Conservation (phyloP, 2,888 invertebrate species). For the Lagria hirta region DNA sequence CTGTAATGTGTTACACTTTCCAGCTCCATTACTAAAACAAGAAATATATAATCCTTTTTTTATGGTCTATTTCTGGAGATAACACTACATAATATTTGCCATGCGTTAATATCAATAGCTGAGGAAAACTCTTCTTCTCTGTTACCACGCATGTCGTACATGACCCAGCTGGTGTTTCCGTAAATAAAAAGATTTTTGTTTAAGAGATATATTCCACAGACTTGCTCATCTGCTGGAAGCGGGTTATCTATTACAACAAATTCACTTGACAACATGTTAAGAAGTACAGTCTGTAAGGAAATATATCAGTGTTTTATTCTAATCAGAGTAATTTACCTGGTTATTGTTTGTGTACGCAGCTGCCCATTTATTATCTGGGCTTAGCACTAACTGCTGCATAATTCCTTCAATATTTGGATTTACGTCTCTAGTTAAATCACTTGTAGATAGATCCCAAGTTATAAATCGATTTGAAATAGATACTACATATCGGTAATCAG, state of each 20-base stretch:
- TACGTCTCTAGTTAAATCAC: conserved; percentile 89
- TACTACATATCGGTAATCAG: conserved; percentile 89
- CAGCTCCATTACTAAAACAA: conserved; percentile 67
- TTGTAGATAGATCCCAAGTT: conserved; percentile 95
- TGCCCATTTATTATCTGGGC: conserved; percentile 94
- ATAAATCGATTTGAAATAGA: conserved; percentile 96
- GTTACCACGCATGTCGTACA: conserved; percentile 77
- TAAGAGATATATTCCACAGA: conserved; percentile 66
- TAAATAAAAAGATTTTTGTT: conserved; percentile 76
- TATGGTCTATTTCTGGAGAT: too few relatives aligned
- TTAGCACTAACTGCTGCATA: conserved; percentile 90
- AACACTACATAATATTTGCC: conserved; percentile 77
- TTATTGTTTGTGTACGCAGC: conserved; percentile 95
- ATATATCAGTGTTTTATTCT: background rate
- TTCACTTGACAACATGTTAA: conserved; percentile 94
- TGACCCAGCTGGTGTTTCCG: conserved; percentile 74
- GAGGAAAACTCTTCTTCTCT: conserved; percentile 62
- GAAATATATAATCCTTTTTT: background rate
- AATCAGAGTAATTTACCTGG: conserved; percentile 56
- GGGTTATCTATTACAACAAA: conserved; percentile 85
- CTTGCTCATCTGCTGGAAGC: conserved; percentile 65
- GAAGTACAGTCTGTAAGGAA: conserved; percentile 69
- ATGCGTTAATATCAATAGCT: conserved; percentile 61
- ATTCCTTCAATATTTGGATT: conserved; percentile 95
- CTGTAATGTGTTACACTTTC: conserved; percentile 68